Percentiles rank a stretch among this genome's conserved stretches.
Conservation (phyloP, 2,888 invertebrate genomes). For the Carterocephalus palaemon region DNA sequence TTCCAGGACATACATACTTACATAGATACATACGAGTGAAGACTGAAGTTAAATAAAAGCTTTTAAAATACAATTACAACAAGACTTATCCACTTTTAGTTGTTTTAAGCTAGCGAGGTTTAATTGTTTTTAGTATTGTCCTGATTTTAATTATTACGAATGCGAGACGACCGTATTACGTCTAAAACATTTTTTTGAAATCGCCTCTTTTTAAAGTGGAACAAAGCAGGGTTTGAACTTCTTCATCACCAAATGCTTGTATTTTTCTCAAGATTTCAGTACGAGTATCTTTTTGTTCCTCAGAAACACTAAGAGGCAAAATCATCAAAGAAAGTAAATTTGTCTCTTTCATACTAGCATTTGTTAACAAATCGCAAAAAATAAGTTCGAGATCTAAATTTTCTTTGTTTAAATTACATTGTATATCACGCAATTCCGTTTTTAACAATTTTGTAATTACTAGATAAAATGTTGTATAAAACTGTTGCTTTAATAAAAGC, state of each 20-base stretch:
- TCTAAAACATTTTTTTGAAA: too few species aligned
- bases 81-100: too few species aligned
- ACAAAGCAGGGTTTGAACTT: conserved; percentile 9
- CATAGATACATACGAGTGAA: too few species aligned
- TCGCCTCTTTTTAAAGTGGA: background rate
- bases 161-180: too few species aligned
- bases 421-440: conserved; percentile 1
- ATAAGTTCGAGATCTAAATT: background rate
- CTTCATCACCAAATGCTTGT: conserved; percentile 5
- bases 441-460: too few species aligned
- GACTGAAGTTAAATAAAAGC: too few species aligned
- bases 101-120: too few species aligned
- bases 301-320: background rate
- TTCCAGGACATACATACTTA: too few species aligned
- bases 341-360: conserved; percentile 5
- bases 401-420: too few species aligned
- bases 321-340: conserved; percentile 9
- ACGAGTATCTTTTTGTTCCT: background rate
- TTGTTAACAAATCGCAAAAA: conserved; percentile 5
- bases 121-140: too few species aligned
- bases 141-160: too few species aligned
- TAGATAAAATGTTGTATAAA: conserved; percentile 5
- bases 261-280: conserved; percentile 2
- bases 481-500: conserved; percentile 4
- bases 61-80: too few species aligned